These are phyloP conservation scores for Tetropium fuscum DNA, from an alignment of 2,888 invertebrate genomes.

Conservation along the genomic window DNA sequence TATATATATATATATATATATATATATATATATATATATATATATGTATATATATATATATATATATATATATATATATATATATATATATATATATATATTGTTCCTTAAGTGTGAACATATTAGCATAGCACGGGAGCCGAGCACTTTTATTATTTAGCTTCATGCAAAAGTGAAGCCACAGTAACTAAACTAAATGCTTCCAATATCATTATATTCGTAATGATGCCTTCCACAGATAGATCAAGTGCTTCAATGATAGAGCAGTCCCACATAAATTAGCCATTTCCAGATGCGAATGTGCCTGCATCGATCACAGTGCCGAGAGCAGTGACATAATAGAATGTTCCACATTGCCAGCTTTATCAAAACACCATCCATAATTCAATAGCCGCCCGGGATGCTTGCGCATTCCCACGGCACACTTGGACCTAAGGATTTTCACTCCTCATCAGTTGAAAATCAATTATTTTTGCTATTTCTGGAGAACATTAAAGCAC, in stretches of 20 bases:
- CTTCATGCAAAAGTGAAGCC: slow-evolving; percentile 27
- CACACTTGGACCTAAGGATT: slow-evolving; percentile 40
- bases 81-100: too few species aligned
- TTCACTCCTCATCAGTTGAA: slow-evolving; percentile 1
- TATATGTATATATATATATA: too few species aligned
- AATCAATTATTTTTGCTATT: neutral
- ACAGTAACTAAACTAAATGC: slow-evolving; percentile 23
- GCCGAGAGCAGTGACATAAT: slow-evolving; percentile 57
- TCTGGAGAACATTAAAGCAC: too few species aligned
- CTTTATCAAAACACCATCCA: slow-evolving; percentile 59
- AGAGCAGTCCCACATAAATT: slow-evolving; percentile 55
- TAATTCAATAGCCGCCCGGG: slow-evolving; percentile 54
- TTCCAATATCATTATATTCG: slow-evolving; percentile 36
- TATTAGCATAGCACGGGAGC: slow-evolving; percentile 36
- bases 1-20: too few species aligned
- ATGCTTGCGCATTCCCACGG: slow-evolving; percentile 56
- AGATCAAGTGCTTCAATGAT: slow-evolving; percentile 38
- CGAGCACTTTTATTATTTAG: slow-evolving; percentile 30
- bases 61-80: too few species aligned
- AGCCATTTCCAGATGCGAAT: slow-evolving; percentile 50
- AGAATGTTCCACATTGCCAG: slow-evolving; percentile 59
- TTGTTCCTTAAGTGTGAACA: neutral
- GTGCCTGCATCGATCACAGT: slow-evolving; percentile 54
- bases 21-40: too few species aligned
- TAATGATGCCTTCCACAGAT: slow-evolving; percentile 36